Base-by-base conservation (phyloP, 2,797 vertebrate species). In the Dendrocincla tyrannina region DNA sequence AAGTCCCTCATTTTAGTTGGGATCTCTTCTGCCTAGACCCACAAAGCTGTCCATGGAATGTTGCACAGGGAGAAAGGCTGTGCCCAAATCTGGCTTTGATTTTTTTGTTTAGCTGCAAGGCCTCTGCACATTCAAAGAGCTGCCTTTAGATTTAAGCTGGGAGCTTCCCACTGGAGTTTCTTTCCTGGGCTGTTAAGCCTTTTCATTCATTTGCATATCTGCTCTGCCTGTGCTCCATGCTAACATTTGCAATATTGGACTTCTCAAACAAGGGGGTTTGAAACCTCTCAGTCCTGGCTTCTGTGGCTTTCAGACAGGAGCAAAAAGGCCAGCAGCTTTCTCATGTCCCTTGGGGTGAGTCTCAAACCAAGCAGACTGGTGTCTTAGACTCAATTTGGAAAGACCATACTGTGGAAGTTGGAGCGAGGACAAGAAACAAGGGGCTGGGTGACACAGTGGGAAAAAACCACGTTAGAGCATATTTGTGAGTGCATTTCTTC, bases 91-190 rank as follows among this genome's bases (percentile, higher is more conserved):
- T 92, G 76, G 41, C 82, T 95, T 93, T 93, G 83, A 91, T 91
- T 78, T 86, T 77, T 77, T 50, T 50, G 47, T 94, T 96, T 88
- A 89, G 85, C 93, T 37, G 23, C 69, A 22, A 84, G 93, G 59
- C 62, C 63, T 85, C 73, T 75, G 49, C 89, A 75, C 35, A 25
- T 93, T 95, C 85, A 89, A 93, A 97, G 88, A 90, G 70, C 79
- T 93, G 95, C 41, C 91, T 93, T 88, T 81, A 79, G 83, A 86
- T 93, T 95, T 89, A 93, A 93, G 73, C 85, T 75, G 76, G 33
- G 76, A 82, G 62, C 63, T 96, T 95, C 91, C 88, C 88, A 49
- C 80, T 92, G 91, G 95, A 93, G 76, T 94, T 92, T 72, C 91
- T 78, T 96, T 92, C 74, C 91, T 25, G 78, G 78, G 69, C 62